Evolutionary conservation across 2,888 invertebrate genomes (phyloP).

Genomic region (Gortyna flavago): DNA sequence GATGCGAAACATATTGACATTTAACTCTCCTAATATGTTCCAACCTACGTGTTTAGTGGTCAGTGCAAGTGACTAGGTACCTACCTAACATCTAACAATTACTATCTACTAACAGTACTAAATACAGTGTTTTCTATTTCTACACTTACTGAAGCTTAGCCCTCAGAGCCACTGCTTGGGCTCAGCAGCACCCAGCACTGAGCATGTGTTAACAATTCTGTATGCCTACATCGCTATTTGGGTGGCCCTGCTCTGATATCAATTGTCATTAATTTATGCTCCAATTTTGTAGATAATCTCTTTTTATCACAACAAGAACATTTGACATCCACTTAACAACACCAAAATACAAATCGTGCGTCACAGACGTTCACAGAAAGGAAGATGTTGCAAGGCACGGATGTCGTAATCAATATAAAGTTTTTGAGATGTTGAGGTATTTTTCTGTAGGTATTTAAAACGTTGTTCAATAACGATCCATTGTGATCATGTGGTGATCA

Average conservation of each 20-base stretch:
- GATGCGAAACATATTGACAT: constrained; percentile 33
- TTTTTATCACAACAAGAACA: constrained; percentile 28
- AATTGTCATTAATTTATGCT: constrained; percentile 23
- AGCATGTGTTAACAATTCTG: constrained; percentile 22
- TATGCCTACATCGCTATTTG: constrained; percentile 20
- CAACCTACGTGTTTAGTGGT: constrained; percentile 40
- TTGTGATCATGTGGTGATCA: constrained; percentile 71
- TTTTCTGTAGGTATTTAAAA: constrained; percentile 41
- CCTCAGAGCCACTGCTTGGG: constrained; percentile 16
- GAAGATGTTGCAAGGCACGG: constrained; percentile 74
- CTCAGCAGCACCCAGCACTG: constrained; percentile 17
- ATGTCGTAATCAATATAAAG: constrained; percentile 58
- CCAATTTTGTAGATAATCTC: constrained; percentile 3
- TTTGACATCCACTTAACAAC: constrained; percentile 52
- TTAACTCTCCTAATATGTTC: constrained; percentile 12
- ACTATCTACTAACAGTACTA: constrained; percentile 40
- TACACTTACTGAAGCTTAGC: constrained; percentile 48
- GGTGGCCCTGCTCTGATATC: constrained; percentile 28
- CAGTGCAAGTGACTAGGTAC: constrained; percentile 51
- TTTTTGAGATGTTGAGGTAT: constrained; percentile 33
- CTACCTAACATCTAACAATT: constrained; percentile 53
- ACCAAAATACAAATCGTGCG: constrained; percentile 65
- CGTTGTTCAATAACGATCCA: constrained; percentile 52
- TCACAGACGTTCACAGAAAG: constrained; percentile 68
- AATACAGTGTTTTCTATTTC: constrained; percentile 37